Conservation (phyloP, 2,797 vertebrate species). For the Sarcoramphus papa region DNA sequence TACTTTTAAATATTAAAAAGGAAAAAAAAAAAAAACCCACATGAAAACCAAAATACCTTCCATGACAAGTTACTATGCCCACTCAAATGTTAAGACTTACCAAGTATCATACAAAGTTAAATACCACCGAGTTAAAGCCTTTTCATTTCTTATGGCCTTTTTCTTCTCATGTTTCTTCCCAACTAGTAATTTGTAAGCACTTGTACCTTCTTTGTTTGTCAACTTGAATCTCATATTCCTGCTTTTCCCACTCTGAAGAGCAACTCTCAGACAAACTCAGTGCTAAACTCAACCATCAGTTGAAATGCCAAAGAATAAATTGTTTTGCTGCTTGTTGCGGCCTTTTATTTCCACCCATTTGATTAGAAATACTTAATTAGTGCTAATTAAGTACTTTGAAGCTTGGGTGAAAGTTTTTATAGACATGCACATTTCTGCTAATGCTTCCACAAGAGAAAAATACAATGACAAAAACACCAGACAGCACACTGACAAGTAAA, state of each 20-base stretch:
- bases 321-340: neutral
- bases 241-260: neutral
- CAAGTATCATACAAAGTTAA: neutral
- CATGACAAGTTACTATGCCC: neutral
- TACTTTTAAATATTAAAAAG: neutral
- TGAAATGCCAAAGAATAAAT: neutral
- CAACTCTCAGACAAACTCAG: neutral
- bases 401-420: neutral
- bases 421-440: neutral
- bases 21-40: neutral
- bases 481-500: neutral
- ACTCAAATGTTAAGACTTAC: neutral
- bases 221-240: neutral
- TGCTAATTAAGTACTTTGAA: neutral
- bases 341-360: neutral
- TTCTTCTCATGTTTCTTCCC: neutral
- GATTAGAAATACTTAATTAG: neutral
- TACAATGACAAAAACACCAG: neutral
- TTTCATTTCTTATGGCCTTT: neutral
- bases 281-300: neutral
- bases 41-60: neutral
- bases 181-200: neutral
- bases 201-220: neutral
- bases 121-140: neutral
- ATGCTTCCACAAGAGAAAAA: neutral